Evolutionary conservation across 2,888 invertebrate genomes (phyloP).

Genomic region (Macrosoma leucophasiata): DNA sequence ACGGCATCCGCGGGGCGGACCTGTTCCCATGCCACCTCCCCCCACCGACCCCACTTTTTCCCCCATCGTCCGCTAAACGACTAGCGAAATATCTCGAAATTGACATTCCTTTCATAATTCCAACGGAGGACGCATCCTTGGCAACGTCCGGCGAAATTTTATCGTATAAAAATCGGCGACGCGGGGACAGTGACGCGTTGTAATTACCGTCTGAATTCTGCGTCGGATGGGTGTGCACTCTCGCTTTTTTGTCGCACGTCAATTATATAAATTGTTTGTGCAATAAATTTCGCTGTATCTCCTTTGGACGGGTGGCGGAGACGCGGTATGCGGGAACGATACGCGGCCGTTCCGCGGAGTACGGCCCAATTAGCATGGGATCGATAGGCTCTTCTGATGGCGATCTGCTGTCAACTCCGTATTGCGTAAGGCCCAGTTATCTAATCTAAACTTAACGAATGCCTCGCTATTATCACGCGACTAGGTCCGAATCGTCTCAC

Average conservation of each 20-base stretch:
- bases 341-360: constrained; percentile 44
- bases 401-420: constrained; percentile 63
- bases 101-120: constrained; percentile 71
- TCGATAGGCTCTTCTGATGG: constrained; percentile 68
- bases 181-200: constrained; percentile 44
- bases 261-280: constrained; percentile 74
- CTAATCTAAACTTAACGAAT: constrained; percentile 68
- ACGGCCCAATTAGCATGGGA: constrained; percentile 72
- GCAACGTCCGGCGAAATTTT: constrained; percentile 51
- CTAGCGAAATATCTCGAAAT: constrained; percentile 71
- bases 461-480: constrained; percentile 49
- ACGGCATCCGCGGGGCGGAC: constrained; percentile 55
- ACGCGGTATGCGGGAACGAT: constrained; percentile 53
- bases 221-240: constrained; percentile 61
- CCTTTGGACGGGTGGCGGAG: too few species aligned
- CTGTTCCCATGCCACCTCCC: constrained; percentile 54
- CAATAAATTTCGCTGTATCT: constrained; percentile 74
- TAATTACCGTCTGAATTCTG: constrained; percentile 62
- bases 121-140: constrained; percentile 65
- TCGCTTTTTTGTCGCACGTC: constrained; percentile 71
- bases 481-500: too few species aligned
- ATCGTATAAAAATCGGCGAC: constrained; percentile 48
- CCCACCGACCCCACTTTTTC: constrained; percentile 47
- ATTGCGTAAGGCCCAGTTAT: constrained; percentile 59
- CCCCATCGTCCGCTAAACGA: constrained; percentile 49